phyloP scores from a whole-genome alignment of 1,140 invertebrate species.

The Ridgeia piscesae region DNA sequence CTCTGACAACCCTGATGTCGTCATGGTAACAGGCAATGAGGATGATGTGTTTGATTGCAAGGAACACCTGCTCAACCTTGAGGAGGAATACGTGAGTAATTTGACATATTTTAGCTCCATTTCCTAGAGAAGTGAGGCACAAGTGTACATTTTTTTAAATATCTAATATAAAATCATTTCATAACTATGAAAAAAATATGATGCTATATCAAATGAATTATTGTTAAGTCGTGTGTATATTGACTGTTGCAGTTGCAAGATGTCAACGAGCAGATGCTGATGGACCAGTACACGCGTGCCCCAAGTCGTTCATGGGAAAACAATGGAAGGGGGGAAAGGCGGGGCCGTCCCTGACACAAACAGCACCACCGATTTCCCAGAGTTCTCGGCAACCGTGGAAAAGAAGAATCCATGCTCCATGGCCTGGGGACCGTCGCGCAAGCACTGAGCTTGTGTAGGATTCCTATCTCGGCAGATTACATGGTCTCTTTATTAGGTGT shows the following conservation, averaged over 20 bases:
- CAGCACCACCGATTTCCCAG: conserved; percentile 22
- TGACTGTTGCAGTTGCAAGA: conserved; percentile 23
- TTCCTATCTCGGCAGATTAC: not conserved
- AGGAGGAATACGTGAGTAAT: conserved; percentile 75
- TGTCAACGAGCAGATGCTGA: conserved; percentile 35
- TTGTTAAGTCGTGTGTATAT: not conserved
- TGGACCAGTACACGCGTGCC: conserved; percentile 40
- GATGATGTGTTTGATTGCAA: conserved; percentile 85
- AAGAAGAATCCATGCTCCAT: conserved; percentile 1
- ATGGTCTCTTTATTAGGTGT: conserved; percentile 1
- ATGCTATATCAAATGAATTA: not conserved
- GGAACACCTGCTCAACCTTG: conserved; percentile 84
- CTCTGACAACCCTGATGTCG: conserved; percentile 78
- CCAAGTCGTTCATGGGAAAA: conserved; percentile 38
- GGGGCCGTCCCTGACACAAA: conserved; percentile 62
- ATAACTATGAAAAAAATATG: no score
- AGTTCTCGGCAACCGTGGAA: conserved; percentile 12
- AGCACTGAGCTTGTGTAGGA: not conserved
- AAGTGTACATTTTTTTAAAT: no score
- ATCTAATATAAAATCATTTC: no score
- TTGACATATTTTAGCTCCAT: no score
- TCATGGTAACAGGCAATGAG: conserved; percentile 82
- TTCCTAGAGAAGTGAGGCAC: no score
- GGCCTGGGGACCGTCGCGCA: not conserved
- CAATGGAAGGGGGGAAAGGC: conserved; percentile 52